These are phyloP conservation scores for Luehdorfia chinensis DNA, from an alignment of 1,140 invertebrate species.

Conservation along the genomic window DNA sequence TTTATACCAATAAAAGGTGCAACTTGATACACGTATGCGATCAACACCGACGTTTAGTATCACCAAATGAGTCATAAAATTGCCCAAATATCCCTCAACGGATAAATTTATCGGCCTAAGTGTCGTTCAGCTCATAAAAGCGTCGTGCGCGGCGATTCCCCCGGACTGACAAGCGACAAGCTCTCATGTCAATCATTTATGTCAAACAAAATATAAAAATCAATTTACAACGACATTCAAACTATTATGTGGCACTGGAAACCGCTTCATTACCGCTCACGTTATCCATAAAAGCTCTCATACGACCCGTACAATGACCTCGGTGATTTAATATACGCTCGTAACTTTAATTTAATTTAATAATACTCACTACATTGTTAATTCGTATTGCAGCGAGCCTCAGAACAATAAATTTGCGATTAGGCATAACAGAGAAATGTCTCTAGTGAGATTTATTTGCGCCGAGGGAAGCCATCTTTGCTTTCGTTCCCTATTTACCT, in stretches of 20 bases:
- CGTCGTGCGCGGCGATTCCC: constrained; percentile 37
- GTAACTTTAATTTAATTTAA: constrained; percentile 51
- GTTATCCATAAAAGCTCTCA: constrained; percentile 56
- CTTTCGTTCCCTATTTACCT: constrained; percentile 58
- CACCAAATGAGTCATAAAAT: constrained; percentile 73
- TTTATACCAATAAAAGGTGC: constrained; percentile 22
- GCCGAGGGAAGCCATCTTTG: constrained; percentile 53
- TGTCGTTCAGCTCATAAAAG: constrained; percentile 58
- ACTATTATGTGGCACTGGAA: constrained; percentile 56
- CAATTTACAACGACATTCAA: constrained; percentile 63
- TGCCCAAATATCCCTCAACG: constrained; percentile 67
- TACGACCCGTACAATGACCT: constrained; percentile 39
- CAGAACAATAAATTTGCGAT: constrained; percentile 75
- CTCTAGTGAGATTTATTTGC: constrained; percentile 54
- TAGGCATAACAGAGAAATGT: constrained; percentile 63
- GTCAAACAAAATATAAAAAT: constrained; percentile 78
- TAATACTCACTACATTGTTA: constrained; percentile 72
- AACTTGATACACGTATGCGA: constrained; percentile 41
- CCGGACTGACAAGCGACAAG: constrained; percentile 25
- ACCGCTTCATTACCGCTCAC: constrained; percentile 76
- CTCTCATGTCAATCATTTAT: constrained; percentile 73
- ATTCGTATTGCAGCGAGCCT: constrained; percentile 60
- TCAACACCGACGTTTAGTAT: constrained; percentile 49
- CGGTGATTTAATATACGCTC: constrained; percentile 50
- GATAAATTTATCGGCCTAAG: constrained; percentile 55